Percentiles rank a stretch among this genome's conserved stretches.
phyloP scores from a whole-genome alignment of 1,140 invertebrate species.

The Drosophila fuyamai region DNA sequence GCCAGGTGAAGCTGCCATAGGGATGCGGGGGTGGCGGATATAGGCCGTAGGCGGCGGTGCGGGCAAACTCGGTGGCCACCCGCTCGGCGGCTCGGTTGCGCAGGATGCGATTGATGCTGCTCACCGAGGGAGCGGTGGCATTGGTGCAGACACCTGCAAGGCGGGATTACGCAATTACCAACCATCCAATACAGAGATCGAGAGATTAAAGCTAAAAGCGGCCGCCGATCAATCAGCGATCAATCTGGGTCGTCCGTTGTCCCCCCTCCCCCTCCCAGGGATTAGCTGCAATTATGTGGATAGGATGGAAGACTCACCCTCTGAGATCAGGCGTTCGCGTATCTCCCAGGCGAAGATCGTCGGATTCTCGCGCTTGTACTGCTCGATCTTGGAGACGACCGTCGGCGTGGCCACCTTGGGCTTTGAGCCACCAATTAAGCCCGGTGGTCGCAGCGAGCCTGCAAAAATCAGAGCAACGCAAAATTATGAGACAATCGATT shows the following conservation, averaged over 20 bases:
- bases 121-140: constrained; percentile 94
- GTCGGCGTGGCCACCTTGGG: constrained; percentile 99
- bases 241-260: constrained; percentile 3
- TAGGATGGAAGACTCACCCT: constrained; percentile 88
- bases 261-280: constrained; percentile 12
- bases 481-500: constrained; percentile 40
- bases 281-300: constrained; percentile 63
- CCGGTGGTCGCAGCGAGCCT: constrained; percentile 96
- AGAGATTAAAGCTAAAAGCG: constrained; percentile 33
- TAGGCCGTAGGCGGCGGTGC: constrained; percentile 94
- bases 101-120: constrained; percentile 96
- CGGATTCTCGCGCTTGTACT: constrained; percentile 98
- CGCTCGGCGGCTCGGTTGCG: constrained; percentile 95
- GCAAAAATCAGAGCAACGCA: constrained; percentile 79
- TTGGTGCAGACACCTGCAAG: constrained; percentile 92
- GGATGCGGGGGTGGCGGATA: constrained; percentile 90
- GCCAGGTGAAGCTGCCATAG: constrained; percentile 87
- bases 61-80: constrained; percentile 95
- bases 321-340: constrained; percentile 95
- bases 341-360: constrained; percentile 99
- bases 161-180: constrained; percentile 49
- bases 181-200: constrained; percentile 3
- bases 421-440: constrained; percentile 99
- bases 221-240: constrained; percentile 59
- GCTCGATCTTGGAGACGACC: constrained; percentile 97